Base-by-base conservation (phyloP, 2,888 invertebrate genomes). In the Coleophora deauratella region DNA sequence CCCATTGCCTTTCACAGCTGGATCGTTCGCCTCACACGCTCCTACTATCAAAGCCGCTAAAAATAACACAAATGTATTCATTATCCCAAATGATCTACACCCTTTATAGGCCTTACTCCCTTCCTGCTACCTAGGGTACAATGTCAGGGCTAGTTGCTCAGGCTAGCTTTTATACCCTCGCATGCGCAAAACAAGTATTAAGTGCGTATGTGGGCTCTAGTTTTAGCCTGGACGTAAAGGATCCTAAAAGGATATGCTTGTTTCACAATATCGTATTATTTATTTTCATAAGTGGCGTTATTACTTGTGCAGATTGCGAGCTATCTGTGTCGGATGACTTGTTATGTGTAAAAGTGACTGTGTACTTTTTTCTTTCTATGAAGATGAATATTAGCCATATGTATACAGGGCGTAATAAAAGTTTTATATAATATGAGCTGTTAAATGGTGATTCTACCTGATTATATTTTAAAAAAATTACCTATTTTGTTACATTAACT, bases 161-260 rank as follows among this genome's bases (percentile, higher is more conserved):
- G 54, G 58, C 78, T 78, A 77, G 77, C 81, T 84, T 85, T 72
- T 85, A 84, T 85, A 85, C 65, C 54, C 52, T 62, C 66, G 59
- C 66, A 62, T 63, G 53, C 61, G 53, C 63, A 67, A 74, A 75
- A 79, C 76, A 72, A 70, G 71, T 71, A 67, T 62, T 54, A 66
- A 51, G 55, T 70, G 75, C 72, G 56, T 71, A 78, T 72, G 82
- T 81, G 76, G 80, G 79, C 63, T 81, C 76, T 68, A 72, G 72
- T 74, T 78, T 66, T 64, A 76, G 74, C 51, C 66, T 59, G 76
- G 74, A 74, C 62, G 63, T 51, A 62, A 60, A 70, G 66, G 71
- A 66, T 65, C 72, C 66, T 77, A 72, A 75, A 80, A 79, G 79
- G 80, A 76, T 72, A 66, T 55, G 71, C 59, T 49, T 54, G 68